These are phyloP conservation scores for Hoplias malabaricus DNA, from an alignment of 2,113 vertebrate genomes.

Conservation along the genomic window DNA sequence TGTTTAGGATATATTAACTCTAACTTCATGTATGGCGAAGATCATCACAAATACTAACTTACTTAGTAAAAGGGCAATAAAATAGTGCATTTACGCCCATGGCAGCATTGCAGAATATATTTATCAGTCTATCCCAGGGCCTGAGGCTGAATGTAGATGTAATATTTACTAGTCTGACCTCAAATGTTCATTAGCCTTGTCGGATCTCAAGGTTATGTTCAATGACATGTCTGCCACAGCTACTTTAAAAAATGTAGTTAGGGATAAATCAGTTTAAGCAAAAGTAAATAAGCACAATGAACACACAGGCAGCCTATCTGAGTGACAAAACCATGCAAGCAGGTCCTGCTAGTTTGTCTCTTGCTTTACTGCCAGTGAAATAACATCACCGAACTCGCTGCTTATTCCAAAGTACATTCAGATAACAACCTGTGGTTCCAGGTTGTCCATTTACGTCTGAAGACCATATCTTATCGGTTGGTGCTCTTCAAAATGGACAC, in stretches of 20 bases:
- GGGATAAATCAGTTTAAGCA: background rate
- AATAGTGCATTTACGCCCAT: background rate
- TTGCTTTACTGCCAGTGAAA: background rate
- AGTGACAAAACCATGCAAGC: background rate
- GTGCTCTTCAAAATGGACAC: background rate
- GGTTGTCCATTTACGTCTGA: background rate
- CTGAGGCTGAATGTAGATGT: background rate
- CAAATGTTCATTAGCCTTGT: constrained; percentile 46
- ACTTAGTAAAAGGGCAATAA: background rate
- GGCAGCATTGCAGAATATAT: background rate
- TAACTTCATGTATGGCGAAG: too few relatives aligned
- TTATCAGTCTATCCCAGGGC: background rate
- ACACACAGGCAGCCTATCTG: background rate
- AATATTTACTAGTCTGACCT: constrained; percentile 24
- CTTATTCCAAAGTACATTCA: constrained; percentile 15
- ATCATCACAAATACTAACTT: too few relatives aligned
- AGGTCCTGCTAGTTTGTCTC: background rate
- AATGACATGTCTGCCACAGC: constrained; percentile 51
- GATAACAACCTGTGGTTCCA: background rate
- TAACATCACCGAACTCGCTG: background rate
- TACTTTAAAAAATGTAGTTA: constrained; percentile 11
- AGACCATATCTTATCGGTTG: background rate
- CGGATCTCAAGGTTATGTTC: constrained; percentile 30
- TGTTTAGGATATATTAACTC: too few relatives aligned
- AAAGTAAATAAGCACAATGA: background rate